Evolutionary conservation across 2,888 invertebrate genomes (phyloP), one percentile per base, ranked within the genome.

Genomic region (Troides helena): DNA sequence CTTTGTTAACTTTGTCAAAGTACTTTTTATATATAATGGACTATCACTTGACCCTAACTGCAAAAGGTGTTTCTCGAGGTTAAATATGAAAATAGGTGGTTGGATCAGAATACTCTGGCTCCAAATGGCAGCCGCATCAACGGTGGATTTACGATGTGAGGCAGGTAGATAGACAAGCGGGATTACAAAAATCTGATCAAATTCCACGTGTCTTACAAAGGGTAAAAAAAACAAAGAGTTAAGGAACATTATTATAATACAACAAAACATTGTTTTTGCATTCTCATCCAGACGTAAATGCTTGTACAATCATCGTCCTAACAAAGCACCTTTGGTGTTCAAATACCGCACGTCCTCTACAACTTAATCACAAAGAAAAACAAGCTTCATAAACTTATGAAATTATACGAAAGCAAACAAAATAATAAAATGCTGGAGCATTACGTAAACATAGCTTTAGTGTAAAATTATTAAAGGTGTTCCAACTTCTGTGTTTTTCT

Each of bases 241-340:
- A 87, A 87, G 85, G 85, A 89, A 87, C 84, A 81, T 86, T 81
- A 81, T 84, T 88, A 85, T 88, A 86, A 85, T 87, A 88, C 84
- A 88, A 88, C 85, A 88, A 88, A 88, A 87, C 78, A 77, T 84
- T 84, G 86, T 85, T 80, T 53, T 81, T 85, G 87, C 84, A 86
- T 78, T 82, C 77, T 82, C 79, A 75, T 72, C 78, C 79, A 74
- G 67, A 79, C 81, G 76, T 86, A 87, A 88, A 87, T 88, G 85
- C 87, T 81, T 76, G 72, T 77, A 74, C 78, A 76, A 74, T 79
- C 74, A 75, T 75, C 73, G 76, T 78, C 76, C 69, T 72, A 76
- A 76, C 72, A 75, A 72, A 76, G 77, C 82, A 80, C 79, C 78
- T 70, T 71, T 71, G 70, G 73, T 73, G 72, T 74, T 75, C 73